These are phyloP conservation scores for Phytoseiulus persimilis DNA, from an alignment of 2,888 invertebrate species.

Conservation along the genomic window DNA sequence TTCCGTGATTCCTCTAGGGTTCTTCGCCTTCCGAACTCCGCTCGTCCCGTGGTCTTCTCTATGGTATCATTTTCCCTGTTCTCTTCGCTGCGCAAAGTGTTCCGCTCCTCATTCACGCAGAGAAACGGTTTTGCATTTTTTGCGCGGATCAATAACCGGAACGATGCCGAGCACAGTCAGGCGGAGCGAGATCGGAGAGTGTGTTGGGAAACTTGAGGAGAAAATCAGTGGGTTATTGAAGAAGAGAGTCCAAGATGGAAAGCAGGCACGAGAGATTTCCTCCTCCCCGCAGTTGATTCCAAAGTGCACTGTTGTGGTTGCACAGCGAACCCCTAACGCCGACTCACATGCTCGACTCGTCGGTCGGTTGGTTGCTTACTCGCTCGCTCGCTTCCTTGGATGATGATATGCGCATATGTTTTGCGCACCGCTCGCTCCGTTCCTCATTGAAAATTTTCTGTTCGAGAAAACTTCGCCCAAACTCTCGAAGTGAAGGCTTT, in stretches of 20 bases:
- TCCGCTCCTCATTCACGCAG: not conserved
- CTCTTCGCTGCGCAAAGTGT: not conserved
- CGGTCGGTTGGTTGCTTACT: not conserved
- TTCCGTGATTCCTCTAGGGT: no score
- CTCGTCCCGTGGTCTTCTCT: no score
- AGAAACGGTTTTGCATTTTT: not conserved
- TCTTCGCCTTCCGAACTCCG: no score
- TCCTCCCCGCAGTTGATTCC: not conserved
- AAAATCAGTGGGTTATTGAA: not conserved
- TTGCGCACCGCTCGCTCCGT: not conserved
- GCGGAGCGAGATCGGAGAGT: not conserved
- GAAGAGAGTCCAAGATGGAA: not conserved
- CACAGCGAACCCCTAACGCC: not conserved
- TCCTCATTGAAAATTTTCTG: not conserved
- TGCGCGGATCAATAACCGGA: not conserved
- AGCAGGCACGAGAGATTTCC: not conserved
- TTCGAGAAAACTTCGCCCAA: not conserved
- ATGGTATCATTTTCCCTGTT: no score
- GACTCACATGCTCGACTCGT: not conserved
- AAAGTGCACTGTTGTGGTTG: not conserved
- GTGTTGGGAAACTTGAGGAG: not conserved
- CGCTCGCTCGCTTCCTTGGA: not conserved
- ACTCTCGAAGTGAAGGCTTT: not conserved
- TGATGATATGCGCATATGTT: slow-evolving; percentile 5
- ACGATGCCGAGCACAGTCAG: not conserved